Percentiles rank a stretch among this genome's conserved stretches.
Evolutionary conservation across 2,797 vertebrate genomes (phyloP).

Genomic region (Rhincodon typus): DNA sequence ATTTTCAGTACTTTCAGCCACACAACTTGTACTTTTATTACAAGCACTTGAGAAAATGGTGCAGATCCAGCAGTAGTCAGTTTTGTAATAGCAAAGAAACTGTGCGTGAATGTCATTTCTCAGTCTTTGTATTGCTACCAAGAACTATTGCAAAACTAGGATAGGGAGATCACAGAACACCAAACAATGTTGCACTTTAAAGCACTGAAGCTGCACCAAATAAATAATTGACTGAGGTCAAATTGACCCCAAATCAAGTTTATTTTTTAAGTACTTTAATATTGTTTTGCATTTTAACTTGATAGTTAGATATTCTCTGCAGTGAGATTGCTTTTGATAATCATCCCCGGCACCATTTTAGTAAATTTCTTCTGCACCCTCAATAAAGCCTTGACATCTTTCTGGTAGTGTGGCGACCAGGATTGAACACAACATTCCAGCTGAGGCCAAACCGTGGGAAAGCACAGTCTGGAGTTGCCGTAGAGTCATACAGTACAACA

Average conservation of each 20-base stretch:
- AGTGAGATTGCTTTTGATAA: slow-evolving; percentile 7
- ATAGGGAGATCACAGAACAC: background rate
- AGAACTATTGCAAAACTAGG: background rate
- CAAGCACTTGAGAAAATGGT: background rate
- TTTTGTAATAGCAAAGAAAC: background rate
- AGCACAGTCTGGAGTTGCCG: too few species aligned
- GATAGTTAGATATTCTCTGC: background rate
- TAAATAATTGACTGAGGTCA: background rate
- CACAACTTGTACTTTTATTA: background rate
- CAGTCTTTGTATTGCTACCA: background rate
- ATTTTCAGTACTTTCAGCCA: background rate
- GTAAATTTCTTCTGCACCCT: background rate
- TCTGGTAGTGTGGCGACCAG: background rate
- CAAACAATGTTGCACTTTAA: background rate
- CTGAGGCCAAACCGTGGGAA: too few species aligned
- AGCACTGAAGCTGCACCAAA: background rate
- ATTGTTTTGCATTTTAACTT: background rate
- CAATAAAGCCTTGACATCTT: background rate
- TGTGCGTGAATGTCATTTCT: background rate
- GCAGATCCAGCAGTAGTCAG: background rate
- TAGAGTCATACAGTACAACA: background rate
- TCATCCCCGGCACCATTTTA: background rate
- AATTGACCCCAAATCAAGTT: background rate
- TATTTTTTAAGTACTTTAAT: background rate
- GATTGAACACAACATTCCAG: background rate